A percentile compares a stretch with the other conserved stretches of the same genome.
Conservation (phyloP, 2,797 vertebrate species). For the Lithobates pipiens region DNA sequence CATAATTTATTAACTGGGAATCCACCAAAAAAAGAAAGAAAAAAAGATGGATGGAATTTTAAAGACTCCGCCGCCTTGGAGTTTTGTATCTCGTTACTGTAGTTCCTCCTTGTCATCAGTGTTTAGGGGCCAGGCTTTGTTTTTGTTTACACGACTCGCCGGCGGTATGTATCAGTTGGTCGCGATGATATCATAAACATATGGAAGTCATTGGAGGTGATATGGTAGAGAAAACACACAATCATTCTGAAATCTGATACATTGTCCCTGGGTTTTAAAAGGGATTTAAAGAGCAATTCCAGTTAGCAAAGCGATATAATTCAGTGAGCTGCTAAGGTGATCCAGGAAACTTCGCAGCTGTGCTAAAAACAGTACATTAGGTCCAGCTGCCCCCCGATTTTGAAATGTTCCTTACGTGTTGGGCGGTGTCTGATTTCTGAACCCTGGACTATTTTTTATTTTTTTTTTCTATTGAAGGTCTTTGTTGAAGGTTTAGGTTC, state of each 20-base stretch:
- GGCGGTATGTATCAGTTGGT: constrained; percentile 8
- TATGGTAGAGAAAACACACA: neutral
- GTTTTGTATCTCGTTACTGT: neutral
- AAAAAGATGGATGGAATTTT: constrained; percentile 15
- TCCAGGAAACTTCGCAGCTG: too few relatives aligned
- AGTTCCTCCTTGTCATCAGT: neutral
- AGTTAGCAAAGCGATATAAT: too few relatives aligned
- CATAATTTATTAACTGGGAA: constrained; percentile 34
- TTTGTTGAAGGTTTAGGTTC: too few relatives aligned
- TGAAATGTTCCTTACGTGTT: too few relatives aligned
- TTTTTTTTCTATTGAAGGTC: too few relatives aligned
- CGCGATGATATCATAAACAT: constrained; percentile 18
- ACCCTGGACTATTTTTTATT: too few relatives aligned
- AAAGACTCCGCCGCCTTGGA: neutral
- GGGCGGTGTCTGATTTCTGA: too few relatives aligned
- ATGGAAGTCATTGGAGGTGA: constrained; percentile 12
- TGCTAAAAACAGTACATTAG: too few relatives aligned
- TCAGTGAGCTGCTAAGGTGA: too few relatives aligned
- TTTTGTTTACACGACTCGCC: constrained; percentile 30
- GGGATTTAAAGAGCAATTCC: neutral
- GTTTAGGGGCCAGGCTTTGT: constrained; percentile 9
- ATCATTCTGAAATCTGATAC: neutral
- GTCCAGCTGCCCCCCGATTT: too few relatives aligned
- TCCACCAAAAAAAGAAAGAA: neutral
- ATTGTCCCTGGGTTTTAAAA: neutral